phyloP scores from a whole-genome alignment of 2,113 vertebrate genomes.

The Mus musculus region GRCm39 chr5:39449501-39450000 shows the following conservation, averaged over 20 bases:
- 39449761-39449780: fast-evolving
- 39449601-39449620: fast-evolving
- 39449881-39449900: background rate
- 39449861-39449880: fast-evolving
- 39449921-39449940: slow-evolving; percentile 1
- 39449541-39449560: too few relatives aligned
- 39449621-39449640: too few relatives aligned
- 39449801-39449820: background rate
- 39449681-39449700: fast-evolving
- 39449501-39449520: background rate
- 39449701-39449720: background rate
- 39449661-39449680: background rate
- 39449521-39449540: too few relatives aligned
- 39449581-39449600: background rate
- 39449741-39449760: fast-evolving
- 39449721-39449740: background rate
- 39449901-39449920: slow-evolving; percentile 13
- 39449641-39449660: background rate
- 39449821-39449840: background rate
- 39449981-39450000: background rate
- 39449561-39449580: background rate
- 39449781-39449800: background rate
- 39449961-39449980: slow-evolving; percentile 44
- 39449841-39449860: background rate
- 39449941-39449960: background rate